A percentile compares a stretch with the other conserved stretches of the same genome.
Conservation (phyloP, 2,797 vertebrate species). For the Aotus griseimembra region DNA sequence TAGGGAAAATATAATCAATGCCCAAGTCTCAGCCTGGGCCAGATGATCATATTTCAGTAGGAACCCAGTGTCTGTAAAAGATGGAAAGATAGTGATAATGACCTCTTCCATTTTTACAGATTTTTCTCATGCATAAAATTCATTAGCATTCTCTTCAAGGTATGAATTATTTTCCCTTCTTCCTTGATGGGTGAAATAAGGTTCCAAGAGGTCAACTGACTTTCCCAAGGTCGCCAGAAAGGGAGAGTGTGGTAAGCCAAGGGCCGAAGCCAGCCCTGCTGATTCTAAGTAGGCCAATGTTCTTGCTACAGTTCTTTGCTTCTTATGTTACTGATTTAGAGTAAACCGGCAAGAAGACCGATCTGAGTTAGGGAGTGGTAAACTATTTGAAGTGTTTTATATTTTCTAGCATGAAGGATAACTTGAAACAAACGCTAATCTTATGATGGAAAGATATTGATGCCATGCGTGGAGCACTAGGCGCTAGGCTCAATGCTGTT, state of each 20-base stretch:
- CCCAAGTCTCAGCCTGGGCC: neutral
- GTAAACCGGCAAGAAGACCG: neutral
- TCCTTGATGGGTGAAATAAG: neutral
- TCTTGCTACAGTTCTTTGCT: neutral
- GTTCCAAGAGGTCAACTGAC: neutral
- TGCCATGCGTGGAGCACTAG: neutral
- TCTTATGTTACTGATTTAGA: neutral
- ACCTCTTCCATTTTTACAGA: neutral
- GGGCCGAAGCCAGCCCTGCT: neutral
- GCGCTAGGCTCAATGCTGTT: neutral
- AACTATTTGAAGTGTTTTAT: neutral
- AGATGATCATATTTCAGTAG: neutral
- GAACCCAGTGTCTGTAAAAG: neutral
- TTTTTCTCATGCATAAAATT: conserved; percentile 26
- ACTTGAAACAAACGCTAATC: neutral
- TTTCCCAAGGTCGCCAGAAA: neutral
- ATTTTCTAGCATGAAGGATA: neutral
- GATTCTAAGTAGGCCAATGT: neutral
- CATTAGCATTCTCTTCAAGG: neutral
- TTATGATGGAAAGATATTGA: too few species aligned
- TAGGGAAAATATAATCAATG: neutral
- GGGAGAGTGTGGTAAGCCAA: neutral
- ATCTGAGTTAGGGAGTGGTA: neutral
- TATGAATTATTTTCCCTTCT: neutral
- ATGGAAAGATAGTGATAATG: neutral